A percentile compares a stretch with the other conserved stretches of the same genome.
phyloP scores from a whole-genome alignment of 2,888 invertebrate species.

The Balanococcus diminutus region DNA sequence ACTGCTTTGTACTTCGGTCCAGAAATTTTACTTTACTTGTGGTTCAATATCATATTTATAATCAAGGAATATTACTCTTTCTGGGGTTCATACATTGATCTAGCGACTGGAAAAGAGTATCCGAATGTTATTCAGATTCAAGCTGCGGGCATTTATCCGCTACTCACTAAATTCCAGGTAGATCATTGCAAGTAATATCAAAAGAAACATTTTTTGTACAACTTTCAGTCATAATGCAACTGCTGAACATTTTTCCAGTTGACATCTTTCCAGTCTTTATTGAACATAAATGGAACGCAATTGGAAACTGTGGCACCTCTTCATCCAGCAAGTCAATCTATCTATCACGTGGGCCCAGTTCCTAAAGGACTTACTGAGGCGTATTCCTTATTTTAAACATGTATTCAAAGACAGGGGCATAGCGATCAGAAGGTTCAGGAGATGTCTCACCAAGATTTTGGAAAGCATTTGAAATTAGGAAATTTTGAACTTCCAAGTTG shows the following conservation, averaged over 20 bases:
- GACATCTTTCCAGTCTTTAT: not conserved
- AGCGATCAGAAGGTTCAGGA: no score
- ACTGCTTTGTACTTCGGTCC: not conserved
- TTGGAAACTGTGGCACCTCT: not conserved
- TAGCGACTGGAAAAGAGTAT: not conserved
- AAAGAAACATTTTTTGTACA: no score
- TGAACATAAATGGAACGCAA: not conserved
- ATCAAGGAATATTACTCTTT: not conserved
- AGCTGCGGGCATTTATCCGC: not conserved
- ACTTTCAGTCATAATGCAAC: no score
- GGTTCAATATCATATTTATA: not conserved
- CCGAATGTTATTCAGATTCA: not conserved
- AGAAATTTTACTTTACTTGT: not conserved
- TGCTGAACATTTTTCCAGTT: not conserved
- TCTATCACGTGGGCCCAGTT: not conserved
- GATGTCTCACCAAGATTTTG: no score
- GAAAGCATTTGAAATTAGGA: no score
- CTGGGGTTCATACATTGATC: not conserved
- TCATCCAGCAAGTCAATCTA: not conserved
- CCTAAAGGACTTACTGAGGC: not conserved
- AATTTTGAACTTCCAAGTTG: no score
- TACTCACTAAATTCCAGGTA: not conserved
- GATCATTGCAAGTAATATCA: no score
- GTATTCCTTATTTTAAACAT: not conserved
- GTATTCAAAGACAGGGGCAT: no score